Evolutionary conservation across 2,888 invertebrate species (phyloP).

Genomic region (Xanthia togata): DNA sequence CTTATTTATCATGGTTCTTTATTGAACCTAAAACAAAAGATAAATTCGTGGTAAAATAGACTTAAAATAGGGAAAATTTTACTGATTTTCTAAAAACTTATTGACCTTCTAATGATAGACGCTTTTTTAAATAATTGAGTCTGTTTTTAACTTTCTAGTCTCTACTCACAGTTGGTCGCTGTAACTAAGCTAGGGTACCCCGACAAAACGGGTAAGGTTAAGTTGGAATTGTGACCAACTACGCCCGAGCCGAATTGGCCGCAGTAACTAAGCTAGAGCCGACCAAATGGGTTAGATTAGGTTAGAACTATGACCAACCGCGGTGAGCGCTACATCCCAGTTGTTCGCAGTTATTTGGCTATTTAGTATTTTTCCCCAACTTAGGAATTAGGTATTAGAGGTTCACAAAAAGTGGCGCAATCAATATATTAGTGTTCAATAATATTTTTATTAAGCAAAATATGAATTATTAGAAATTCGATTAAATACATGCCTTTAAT

Average conservation of each 20-base stretch:
- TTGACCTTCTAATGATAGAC: too few species aligned
- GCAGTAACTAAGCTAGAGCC: background rate
- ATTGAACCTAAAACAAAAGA: background rate
- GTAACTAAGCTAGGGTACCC: too few species aligned
- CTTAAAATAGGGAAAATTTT: too few species aligned
- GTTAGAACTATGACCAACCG: background rate
- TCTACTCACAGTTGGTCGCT: too few species aligned
- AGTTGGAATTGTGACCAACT: background rate
- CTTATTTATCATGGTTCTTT: slow-evolving; percentile 8
- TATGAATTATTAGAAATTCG: too few species aligned
- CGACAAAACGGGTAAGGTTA: background rate
- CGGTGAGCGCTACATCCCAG: background rate
- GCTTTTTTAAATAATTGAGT: too few species aligned
- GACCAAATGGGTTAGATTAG: background rate
- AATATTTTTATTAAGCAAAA: background rate
- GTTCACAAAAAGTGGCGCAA: background rate
- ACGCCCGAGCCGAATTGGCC: background rate
- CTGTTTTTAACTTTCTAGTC: too few species aligned
- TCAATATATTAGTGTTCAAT: background rate
- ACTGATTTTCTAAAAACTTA: background rate
- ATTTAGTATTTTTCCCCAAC: background rate
- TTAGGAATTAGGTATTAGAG: too few species aligned
- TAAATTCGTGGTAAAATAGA: too few species aligned
- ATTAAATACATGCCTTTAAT: background rate
- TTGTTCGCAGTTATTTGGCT: background rate